Evolutionary conservation across 2,888 invertebrate genomes (phyloP).

Genomic region (Kryphioiulus occultus): DNA sequence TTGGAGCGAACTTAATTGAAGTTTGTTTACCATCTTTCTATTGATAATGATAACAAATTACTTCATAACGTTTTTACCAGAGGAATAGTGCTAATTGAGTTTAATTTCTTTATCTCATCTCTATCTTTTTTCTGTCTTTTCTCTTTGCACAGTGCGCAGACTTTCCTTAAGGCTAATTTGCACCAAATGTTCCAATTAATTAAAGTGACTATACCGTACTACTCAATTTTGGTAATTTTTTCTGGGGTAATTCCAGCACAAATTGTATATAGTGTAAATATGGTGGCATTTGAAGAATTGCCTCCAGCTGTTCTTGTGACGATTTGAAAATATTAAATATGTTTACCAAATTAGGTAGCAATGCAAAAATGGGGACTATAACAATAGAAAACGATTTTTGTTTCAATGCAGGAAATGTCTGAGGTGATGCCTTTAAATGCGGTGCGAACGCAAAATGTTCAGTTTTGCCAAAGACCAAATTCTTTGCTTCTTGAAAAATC

Average conservation of each 20-base stretch:
- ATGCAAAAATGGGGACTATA: neutral
- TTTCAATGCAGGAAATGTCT: constrained; percentile 33
- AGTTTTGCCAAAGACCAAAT: constrained; percentile 51
- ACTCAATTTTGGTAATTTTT: neutral
- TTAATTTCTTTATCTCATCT: neutral
- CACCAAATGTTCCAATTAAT: neutral
- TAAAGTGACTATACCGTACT: constrained; percentile 18
- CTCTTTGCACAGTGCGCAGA: constrained; percentile 21
- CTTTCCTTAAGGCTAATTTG: neutral
- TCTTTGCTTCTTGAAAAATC: constrained; percentile 47
- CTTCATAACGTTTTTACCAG: neutral
- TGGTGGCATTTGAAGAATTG: neutral
- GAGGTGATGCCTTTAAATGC: constrained; percentile 50
- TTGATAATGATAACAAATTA: neutral
- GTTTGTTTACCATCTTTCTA: neutral
- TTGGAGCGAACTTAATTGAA: neutral
- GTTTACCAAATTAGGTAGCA: neutral
- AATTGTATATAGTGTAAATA: neutral
- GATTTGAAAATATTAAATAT: neutral
- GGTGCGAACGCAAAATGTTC: constrained; percentile 46
- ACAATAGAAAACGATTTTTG: constrained; percentile 1
- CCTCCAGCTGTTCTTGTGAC: neutral
- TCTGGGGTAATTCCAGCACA: neutral
- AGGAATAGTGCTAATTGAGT: neutral
- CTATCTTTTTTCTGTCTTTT: constrained; percentile 12